Evolutionary conservation across 2,888 invertebrate genomes (phyloP), one percentile per base, ranked within the genome.

Genomic region (Hesperia comma): DNA sequence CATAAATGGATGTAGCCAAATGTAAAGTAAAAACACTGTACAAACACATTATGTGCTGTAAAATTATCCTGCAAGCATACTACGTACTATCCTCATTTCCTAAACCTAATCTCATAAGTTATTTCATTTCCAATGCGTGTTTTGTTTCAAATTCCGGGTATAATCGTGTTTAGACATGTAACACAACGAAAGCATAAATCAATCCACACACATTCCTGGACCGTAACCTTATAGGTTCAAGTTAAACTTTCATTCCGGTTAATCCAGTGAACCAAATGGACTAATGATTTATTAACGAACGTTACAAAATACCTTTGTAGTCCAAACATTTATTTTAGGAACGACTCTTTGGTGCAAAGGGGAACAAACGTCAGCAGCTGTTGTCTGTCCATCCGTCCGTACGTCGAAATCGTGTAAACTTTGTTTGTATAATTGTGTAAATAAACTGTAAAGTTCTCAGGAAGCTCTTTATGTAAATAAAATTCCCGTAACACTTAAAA

Each of bases 401-500:
- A 53, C 53, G 58, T 53, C 60, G 63, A 41, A 40, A 57, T 63
- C 58, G 64, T 54, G 66, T 54, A 54, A 60, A 53, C 66, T 60
- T 49, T 63, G 63, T 63, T 58, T 60, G 58, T 66, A 61, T 68
- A 68, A 68, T 66, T 66, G 66, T 68, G 68, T 70, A 74, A 74
- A 74, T 70, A 74, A 68, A 69, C 69, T 62, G 64, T 66, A 57
- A 70, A 64, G 55, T 70, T 69, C 68, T 67, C 68, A 67, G 60
- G 70, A 70, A 70, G 69, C 68, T 63, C 63, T 69, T 72, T 76
- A 71, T 70, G 72, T 78, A 74, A 78, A 78, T 75, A 71, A 54
- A 68, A 60, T 60, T 54, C 33, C 43, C 12, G 66, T 54, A 33
- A 60, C 43, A 43, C 41, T 46, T 53, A 58, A 56, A 64, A 58